Evolutionary conservation across 2,888 invertebrate species (phyloP), one percentile per base, ranked within the genome.

Genomic region (Stenichneumon culpator): DNA sequence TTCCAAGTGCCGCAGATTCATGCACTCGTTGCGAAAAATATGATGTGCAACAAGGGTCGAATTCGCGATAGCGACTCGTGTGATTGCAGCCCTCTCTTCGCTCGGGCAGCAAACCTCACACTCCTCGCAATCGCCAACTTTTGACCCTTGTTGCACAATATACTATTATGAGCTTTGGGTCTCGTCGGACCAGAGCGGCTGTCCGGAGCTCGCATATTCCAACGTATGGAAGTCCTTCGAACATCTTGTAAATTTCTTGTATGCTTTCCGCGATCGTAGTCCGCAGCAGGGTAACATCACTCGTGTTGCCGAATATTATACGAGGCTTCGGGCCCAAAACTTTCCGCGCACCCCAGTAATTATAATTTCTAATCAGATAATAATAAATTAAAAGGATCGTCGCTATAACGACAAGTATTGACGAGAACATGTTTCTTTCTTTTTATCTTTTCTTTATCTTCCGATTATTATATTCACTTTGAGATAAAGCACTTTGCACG

Each of bases 251-350:
- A 44, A 92, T 88, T 3, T 86, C 80, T 63, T 88, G 86, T 36
- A 89, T 78, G 14, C 86, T 86, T 22, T 88, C 82, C 4, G 84
- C 89, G 14, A 90, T 77, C 6, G 88, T 90, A 16, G 86, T 89
- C 54, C 77, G 87, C 14, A 88, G 68, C 6, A 89, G 63, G 1
- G 90, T 89, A 3, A 91, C 87, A 28, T 91, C 88, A 50, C 86
- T 90, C 60, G 92, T 92, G 81, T 94, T 94, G 0, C 94, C 94
- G 65, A 94, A 90, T 4, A 94, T 79, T 0, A 92, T 87, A 0
- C 85, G 60, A 0, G 94, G 94, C 47, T 89, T 86, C 0, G 90
- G 89, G 74, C 88, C 90, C 0, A 87, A 86, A 3, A 94, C 90
- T 28, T 90, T 90, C 79, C 91, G 89, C 16, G 87, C 89, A 74